Evolutionary conservation across 2,113 vertebrate genomes (phyloP).

Genomic region (Silurus glanis): DNA sequence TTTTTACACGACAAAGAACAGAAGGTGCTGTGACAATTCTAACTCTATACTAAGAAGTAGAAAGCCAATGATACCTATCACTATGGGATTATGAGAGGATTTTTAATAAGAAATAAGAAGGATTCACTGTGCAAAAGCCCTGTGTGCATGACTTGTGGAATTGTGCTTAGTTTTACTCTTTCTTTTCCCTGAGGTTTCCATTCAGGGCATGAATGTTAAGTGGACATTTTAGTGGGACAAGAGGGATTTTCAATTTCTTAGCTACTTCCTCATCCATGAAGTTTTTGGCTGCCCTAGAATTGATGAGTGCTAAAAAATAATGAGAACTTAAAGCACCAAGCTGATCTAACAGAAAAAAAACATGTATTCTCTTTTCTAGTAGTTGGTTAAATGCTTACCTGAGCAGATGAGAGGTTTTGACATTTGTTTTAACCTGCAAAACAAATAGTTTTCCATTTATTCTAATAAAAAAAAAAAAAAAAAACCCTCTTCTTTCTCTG

Average conservation of each 20-base stretch:
- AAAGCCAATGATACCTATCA: background rate
- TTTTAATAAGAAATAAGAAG: background rate
- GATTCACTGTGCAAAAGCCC: background rate
- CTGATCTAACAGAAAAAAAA: background rate
- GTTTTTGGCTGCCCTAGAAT: background rate
- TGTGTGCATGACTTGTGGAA: background rate
- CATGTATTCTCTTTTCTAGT: background rate
- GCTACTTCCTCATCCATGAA: background rate
- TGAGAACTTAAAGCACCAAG: conserved; percentile 6
- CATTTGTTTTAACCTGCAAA: too few relatives aligned
- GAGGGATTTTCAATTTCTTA: conserved; percentile 17
- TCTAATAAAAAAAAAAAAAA: too few relatives aligned
- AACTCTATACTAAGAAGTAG: background rate
- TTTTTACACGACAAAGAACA: background rate
- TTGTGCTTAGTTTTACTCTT: background rate
- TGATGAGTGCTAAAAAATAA: conserved; percentile 3
- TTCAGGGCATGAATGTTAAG: background rate
- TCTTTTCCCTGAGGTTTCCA: background rate
- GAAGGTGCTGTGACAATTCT: background rate
- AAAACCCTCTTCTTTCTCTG: background rate
- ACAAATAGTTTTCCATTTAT: too few relatives aligned
- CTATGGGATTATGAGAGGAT: background rate
- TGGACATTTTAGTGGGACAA: background rate
- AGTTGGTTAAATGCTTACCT: conserved; percentile 9
- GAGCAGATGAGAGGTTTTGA: background rate